phyloP scores from a whole-genome alignment of 2,113 vertebrate species.

The Elaphurus davidianus region DNA sequence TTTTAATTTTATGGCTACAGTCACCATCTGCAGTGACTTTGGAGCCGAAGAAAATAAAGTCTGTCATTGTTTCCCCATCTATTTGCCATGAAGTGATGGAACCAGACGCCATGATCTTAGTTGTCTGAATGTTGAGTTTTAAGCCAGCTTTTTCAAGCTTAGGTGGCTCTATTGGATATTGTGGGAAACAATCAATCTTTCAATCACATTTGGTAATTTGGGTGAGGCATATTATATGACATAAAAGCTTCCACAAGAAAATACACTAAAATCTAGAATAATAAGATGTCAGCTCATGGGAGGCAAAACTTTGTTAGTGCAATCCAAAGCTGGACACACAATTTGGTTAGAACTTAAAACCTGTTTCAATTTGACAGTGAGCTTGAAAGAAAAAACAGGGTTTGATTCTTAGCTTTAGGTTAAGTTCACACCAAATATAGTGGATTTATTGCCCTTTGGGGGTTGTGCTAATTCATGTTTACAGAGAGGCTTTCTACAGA shows the following conservation, averaged over 20 bases:
- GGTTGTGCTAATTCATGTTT: neutral
- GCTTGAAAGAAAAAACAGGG: neutral
- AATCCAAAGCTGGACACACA: neutral
- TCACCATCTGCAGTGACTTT: neutral
- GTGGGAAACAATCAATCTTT: slow-evolving; percentile 7
- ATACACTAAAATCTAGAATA: neutral
- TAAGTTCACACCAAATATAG: neutral
- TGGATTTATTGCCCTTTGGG: neutral
- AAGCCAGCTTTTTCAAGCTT: neutral
- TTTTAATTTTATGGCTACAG: neutral
- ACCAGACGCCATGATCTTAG: neutral
- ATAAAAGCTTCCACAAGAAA: neutral
- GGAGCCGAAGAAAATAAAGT: neutral
- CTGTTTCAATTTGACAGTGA: neutral
- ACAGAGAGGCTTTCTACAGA: neutral
- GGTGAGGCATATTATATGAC: neutral
- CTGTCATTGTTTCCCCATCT: neutral
- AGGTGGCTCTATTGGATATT: neutral
- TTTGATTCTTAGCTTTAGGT: neutral
- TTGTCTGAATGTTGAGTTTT: neutral
- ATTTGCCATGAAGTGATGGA: neutral
- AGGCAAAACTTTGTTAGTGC: neutral
- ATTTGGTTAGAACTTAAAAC: slow-evolving; percentile 22
- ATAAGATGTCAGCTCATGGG: neutral
- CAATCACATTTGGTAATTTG: neutral